Base-by-base conservation (phyloP, 2,888 invertebrate species). In the Synergus japonicus region DNA sequence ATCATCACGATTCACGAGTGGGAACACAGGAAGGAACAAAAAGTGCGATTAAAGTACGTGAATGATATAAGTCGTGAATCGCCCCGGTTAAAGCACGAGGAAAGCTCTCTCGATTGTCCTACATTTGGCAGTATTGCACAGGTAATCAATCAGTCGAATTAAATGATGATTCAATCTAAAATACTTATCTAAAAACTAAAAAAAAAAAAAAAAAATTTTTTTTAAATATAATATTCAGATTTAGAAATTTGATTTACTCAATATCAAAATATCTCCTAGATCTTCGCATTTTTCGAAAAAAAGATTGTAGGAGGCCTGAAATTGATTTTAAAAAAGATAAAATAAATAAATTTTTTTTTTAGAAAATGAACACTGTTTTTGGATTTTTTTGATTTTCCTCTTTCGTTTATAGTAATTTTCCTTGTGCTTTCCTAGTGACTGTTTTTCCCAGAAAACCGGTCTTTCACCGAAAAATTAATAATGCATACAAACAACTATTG, bases 71-170 rank as follows among this genome's bases (percentile, higher is more conserved):
- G 37, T 37, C 37, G 37, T 37, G 37, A 37, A 58, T 58, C 15
- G 18, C 22, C 41, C 15, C 49, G 69, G 49, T 49, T 37, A 49
- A 69, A 69, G 49, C 69, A 69, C 69, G 69, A 69, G 69, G 49
- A 69, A 69, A 69, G 49, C 29, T 69, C 18, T 49, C 46, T 49
- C 46, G 49, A 49, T 69, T 69, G 69, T 49, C 49, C 8, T 67
- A 29, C 18, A 46, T 69, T 22, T 69, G 29, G 15, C 49, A 69
- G 69, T 69, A 29, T 22, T 22, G 67, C 44, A 67, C 66, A 5
- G 44, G 15, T 65, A 41, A 65, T 18, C 4, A n/a, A 49, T 69
- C 29, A 37, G 49, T 69, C 29, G 13, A 49, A 29, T 46, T 29
- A 58, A 54, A 2, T 18, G 58, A 58, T 22, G 22, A 67, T 67